A percentile compares a stretch with the other conserved stretches of the same genome.
Evolutionary conservation across 2,113 vertebrate genomes (phyloP).

Genomic region (Channa maculata): DNA sequence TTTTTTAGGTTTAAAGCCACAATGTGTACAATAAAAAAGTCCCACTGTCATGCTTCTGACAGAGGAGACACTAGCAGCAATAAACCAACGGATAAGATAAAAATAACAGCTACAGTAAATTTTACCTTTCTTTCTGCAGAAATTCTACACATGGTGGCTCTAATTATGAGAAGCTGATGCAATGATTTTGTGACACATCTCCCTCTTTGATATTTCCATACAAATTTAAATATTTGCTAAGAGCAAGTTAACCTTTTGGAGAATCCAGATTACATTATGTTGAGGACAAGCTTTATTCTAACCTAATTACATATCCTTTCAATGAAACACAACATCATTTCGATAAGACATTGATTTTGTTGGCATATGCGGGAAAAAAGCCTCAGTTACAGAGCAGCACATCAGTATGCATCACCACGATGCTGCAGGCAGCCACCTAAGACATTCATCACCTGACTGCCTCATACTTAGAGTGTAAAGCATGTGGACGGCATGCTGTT

Average conservation of each 20-base stretch:
- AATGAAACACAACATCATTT: conserved; percentile 2
- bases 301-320: conserved; percentile 8
- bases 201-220: too few species aligned
- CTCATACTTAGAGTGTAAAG: conserved; percentile 5
- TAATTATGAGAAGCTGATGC: not conserved
- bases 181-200: too few species aligned
- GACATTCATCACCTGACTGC: conserved; percentile 29
- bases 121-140: too few species aligned
- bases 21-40: not conserved
- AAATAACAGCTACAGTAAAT: too few species aligned
- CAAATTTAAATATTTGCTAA: not conserved
- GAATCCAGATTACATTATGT: conserved; percentile 9
- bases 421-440: conserved; percentile 28
- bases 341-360: conserved; percentile 21
- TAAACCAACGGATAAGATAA: too few species aligned
- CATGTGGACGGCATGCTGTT: not conserved
- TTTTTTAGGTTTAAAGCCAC: not conserved
- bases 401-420: conserved; percentile 44
- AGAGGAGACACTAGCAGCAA: too few species aligned
- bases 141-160: not conserved
- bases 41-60: too few species aligned
- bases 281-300: not conserved
- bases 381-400: conserved; percentile 17
- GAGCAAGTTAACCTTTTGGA: not conserved
- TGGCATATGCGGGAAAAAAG: conserved; percentile 10